phyloP scores from a whole-genome alignment of 2,888 invertebrate species.

The Aporophyla lueneburgensis region DNA sequence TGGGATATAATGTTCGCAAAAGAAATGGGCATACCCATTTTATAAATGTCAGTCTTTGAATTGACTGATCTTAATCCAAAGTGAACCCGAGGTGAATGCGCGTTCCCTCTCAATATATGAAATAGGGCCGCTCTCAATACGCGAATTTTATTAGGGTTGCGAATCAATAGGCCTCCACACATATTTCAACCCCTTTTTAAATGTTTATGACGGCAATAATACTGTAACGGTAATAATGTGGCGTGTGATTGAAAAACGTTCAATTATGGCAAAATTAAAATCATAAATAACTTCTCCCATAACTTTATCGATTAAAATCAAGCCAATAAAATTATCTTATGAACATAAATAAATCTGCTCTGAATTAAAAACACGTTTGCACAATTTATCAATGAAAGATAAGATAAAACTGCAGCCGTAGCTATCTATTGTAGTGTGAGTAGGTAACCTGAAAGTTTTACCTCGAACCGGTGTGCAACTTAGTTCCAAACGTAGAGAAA shows the following conservation, averaged over 20 bases:
- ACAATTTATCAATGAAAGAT: slow-evolving; percentile 56
- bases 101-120: slow-evolving; percentile 83
- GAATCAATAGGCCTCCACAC: slow-evolving; percentile 84
- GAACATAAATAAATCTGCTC: slow-evolving; percentile 28
- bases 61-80: slow-evolving; percentile 79
- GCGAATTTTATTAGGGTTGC: slow-evolving; percentile 88
- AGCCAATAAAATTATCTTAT: not conserved
- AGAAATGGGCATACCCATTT: slow-evolving; percentile 52
- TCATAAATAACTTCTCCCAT: slow-evolving; percentile 1
- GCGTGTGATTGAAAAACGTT: slow-evolving; percentile 69
- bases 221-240: slow-evolving; percentile 69
- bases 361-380: slow-evolving; percentile 16
- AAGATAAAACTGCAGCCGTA: slow-evolving; percentile 62
- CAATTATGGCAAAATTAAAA: slow-evolving; percentile 34
- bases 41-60: slow-evolving; percentile 75
- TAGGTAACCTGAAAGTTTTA: slow-evolving; percentile 65
- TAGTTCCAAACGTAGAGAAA: slow-evolving; percentile 61
- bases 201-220: slow-evolving; percentile 74
- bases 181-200: slow-evolving; percentile 78
- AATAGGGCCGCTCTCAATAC: slow-evolving; percentile 83
- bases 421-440: slow-evolving; percentile 56
- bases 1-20: slow-evolving; percentile 39
- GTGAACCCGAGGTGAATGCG: slow-evolving; percentile 78
- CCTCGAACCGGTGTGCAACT: slow-evolving; percentile 71
- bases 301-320: slow-evolving; percentile 4